phyloP scores from a whole-genome alignment of 2,888 invertebrate species.

The Pocota personata region DNA sequence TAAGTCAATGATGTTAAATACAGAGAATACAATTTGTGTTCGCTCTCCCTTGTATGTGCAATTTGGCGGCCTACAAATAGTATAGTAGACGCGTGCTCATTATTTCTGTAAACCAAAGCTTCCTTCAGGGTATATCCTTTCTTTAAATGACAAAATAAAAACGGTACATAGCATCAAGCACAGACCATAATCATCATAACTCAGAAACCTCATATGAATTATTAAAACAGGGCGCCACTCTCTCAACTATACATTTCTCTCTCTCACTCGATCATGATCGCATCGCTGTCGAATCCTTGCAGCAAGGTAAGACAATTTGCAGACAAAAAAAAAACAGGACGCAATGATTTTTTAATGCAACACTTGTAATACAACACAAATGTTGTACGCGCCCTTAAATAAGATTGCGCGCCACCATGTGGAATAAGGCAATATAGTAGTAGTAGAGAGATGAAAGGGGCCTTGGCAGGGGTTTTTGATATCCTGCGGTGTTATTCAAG shows the following conservation, averaged over 20 bases:
- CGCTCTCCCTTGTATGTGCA: conserved; percentile 12
- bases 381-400: conserved; percentile 29
- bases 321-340: conserved; percentile 28
- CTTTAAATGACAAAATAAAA: conserved; percentile 23
- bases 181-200: conserved; percentile 41
- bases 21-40: conserved; percentile 29
- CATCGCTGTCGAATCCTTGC: conserved; percentile 6
- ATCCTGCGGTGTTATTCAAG: conserved; percentile 52
- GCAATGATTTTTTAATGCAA: conserved; percentile 73
- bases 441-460: neutral
- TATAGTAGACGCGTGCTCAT: conserved; percentile 33
- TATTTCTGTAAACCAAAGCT: conserved; percentile 44
- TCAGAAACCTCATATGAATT: conserved; percentile 55
- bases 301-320: conserved; percentile 55
- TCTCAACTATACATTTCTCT: too few species aligned
- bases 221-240: conserved; percentile 57
- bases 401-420: neutral
- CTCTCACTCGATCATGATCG: neutral
- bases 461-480: conserved; percentile 16
- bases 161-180: neutral
- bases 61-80: conserved; percentile 35
- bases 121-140: conserved; percentile 52
- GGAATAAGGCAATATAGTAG: conserved; percentile 31
- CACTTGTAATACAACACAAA: conserved; percentile 60
- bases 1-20: conserved; percentile 44